Evolutionary conservation across 1,140 invertebrate genomes (phyloP).

Genomic region (Papilio helenus): DNA sequence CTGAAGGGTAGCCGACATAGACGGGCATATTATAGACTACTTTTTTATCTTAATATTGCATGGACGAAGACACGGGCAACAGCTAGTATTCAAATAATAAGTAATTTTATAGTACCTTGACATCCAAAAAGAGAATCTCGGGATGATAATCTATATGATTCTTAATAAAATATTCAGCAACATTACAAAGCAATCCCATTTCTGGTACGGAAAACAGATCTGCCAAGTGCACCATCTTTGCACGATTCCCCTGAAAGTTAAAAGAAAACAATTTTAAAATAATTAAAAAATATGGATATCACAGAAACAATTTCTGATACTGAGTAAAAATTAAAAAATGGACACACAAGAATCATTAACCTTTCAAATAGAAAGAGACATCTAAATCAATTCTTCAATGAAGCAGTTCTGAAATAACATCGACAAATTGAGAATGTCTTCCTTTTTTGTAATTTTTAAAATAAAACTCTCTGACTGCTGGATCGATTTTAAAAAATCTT

Average conservation of each 20-base stretch:
- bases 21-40: no score
- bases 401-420: no score
- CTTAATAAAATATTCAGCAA: conserved; percentile 95
- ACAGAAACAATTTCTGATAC: neutral
- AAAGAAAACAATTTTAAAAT: conserved; percentile 29
- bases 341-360: neutral
- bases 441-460: neutral
- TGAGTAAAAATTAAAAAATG: neutral
- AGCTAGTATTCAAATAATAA: no score
- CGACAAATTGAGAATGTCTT: no score
- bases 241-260: conserved; percentile 85
- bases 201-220: conserved; percentile 99
- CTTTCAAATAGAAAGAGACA: no score
- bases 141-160: conserved; percentile 97
- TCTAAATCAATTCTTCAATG: no score
- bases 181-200: conserved; percentile 96
- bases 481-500: no score
- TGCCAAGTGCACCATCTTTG: conserved; percentile 96
- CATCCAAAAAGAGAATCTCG: conserved; percentile 97
- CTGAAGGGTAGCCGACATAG: no score
- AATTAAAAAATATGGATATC: neutral
- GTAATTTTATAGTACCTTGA: conserved; percentile 86
- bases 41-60: no score
- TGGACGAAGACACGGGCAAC: no score
- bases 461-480: neutral